Evolutionary conservation across 2,797 vertebrate species (phyloP).

Genomic region (Atherinosoma microstoma): DNA sequence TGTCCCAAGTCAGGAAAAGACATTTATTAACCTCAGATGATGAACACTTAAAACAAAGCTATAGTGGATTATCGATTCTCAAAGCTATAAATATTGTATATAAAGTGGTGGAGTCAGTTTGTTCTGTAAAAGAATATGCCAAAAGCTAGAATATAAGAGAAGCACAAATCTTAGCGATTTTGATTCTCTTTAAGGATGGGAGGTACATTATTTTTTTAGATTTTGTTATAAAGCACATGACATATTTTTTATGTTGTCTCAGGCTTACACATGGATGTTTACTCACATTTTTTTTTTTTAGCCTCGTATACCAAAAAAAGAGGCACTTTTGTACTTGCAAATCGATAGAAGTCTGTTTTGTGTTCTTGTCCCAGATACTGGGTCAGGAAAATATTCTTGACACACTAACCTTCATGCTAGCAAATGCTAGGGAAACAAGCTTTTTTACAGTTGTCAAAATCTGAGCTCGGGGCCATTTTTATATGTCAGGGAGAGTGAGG

Average conservation of each 20-base stretch:
- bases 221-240: constrained; percentile 69
- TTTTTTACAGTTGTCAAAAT: constrained; percentile 61
- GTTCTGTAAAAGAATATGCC: constrained; percentile 53
- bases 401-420: constrained; percentile 74
- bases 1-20: constrained; percentile 55
- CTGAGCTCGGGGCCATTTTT: constrained; percentile 71
- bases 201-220: constrained; percentile 69
- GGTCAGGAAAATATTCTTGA: constrained; percentile 68
- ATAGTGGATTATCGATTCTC: constrained; percentile 50
- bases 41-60: constrained; percentile 55
- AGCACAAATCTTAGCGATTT: constrained; percentile 58
- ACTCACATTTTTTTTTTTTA: constrained; percentile 39
- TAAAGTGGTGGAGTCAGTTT: constrained; percentile 56
- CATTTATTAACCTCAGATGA: constrained; percentile 55
- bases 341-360: constrained; percentile 45
- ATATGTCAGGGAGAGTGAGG: constrained; percentile 62
- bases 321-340: constrained; percentile 57
- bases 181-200: constrained; percentile 70
- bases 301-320: constrained; percentile 57
- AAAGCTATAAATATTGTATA: constrained; percentile 63
- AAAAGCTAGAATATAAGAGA: constrained; percentile 57
- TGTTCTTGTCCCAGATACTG: constrained; percentile 55
- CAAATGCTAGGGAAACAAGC: constrained; percentile 65
- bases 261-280: constrained; percentile 73
- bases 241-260: constrained; percentile 74